Evolutionary conservation across 1,140 invertebrate species (phyloP).

Genomic region (Oryctes rhinoceros): DNA sequence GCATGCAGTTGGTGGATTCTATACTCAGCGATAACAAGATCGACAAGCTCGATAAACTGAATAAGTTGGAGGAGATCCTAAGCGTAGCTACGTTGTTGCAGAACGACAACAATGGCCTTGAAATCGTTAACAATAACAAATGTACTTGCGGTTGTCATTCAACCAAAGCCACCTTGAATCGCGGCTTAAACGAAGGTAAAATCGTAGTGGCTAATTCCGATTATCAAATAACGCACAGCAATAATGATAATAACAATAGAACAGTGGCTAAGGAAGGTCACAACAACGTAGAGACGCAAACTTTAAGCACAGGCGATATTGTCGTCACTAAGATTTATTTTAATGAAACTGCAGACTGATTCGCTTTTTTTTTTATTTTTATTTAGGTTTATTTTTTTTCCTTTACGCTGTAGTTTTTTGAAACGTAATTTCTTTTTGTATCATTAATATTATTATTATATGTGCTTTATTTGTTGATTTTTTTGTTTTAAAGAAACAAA

Average conservation of each 20-base stretch:
- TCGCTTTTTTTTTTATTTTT: conserved; percentile 39
- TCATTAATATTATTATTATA: background rate
- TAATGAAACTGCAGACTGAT: conserved; percentile 66
- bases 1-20: conserved; percentile 89
- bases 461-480: too few species aligned
- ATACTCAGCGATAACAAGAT: conserved; percentile 84
- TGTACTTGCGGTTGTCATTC: conserved; percentile 55
- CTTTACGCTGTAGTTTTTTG: background rate
- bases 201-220: background rate
- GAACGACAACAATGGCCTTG: conserved; percentile 55
- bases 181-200: conserved; percentile 22
- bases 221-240: conserved; percentile 10
- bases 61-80: conserved; percentile 84
- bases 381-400: background rate
- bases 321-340: conserved; percentile 91
- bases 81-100: conserved; percentile 75
- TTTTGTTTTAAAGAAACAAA: too few species aligned
- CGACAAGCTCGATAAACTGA: conserved; percentile 87
- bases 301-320: conserved; percentile 91
- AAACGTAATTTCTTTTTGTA: background rate
- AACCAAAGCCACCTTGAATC: conserved; percentile 46
- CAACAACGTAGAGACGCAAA: conserved; percentile 74
- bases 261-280: conserved; percentile 48
- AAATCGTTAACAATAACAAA: conserved; percentile 45
- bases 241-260: conserved; percentile 47